These are phyloP conservation scores for Muscidifurax raptorellus DNA, from an alignment of 1,140 invertebrate genomes.

Conservation along the genomic window DNA sequence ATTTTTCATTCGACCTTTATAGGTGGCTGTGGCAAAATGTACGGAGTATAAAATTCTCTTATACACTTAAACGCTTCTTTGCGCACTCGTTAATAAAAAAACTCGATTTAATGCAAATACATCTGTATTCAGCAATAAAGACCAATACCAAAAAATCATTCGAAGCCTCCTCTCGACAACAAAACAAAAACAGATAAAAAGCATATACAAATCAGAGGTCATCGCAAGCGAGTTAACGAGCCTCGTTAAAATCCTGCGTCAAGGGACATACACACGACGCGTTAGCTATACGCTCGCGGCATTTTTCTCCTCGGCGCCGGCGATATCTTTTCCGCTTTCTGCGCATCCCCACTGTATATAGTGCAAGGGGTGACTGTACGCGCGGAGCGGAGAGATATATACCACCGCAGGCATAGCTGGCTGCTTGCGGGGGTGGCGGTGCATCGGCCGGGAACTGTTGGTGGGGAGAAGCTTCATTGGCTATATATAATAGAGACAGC, in stretches of 20 bases:
- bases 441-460: neutral
- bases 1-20: neutral
- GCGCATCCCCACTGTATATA: neutral
- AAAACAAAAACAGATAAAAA: slow-evolving; percentile 7
- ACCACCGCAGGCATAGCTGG: neutral
- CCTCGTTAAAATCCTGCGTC: slow-evolving; percentile 32
- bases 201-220: neutral
- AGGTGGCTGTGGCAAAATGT: too few species aligned
- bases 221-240: slow-evolving; percentile 18
- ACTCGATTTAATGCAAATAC: too few species aligned
- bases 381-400: neutral
- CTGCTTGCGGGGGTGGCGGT: neutral
- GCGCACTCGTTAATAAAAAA: too few species aligned
- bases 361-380: neutral
- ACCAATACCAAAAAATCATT: too few species aligned
- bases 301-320: slow-evolving; percentile 18
- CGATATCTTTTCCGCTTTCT: slow-evolving; percentile 19
- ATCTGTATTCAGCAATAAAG: too few species aligned
- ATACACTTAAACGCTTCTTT: too few species aligned
- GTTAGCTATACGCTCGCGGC: neutral
- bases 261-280: too few species aligned
- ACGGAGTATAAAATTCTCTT: too few species aligned
- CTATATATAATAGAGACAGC: neutral
- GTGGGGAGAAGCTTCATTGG: neutral
- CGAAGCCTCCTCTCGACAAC: neutral